These are phyloP conservation scores for Paratilapia polleni DNA, from an alignment of 2,113 vertebrate genomes.

Conservation along the genomic window DNA sequence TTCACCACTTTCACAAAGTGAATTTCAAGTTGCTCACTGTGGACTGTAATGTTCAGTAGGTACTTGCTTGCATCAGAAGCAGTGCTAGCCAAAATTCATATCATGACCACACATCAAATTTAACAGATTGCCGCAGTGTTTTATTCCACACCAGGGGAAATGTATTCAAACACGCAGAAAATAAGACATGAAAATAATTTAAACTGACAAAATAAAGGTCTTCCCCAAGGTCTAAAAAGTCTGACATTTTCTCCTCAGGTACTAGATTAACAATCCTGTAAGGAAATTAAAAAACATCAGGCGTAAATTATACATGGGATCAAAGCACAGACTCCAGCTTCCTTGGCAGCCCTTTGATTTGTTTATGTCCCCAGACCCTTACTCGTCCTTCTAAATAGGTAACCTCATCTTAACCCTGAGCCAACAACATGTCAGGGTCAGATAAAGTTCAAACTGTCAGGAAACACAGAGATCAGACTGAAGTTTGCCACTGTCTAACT, in stretches of 20 bases:
- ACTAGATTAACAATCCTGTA: not conserved
- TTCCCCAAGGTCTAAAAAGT: not conserved
- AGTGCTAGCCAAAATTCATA: not conserved
- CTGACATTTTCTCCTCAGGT: not conserved
- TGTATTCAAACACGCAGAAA: not conserved
- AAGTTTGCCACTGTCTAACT: conserved; percentile 50
- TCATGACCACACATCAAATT: not conserved
- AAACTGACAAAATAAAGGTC: not conserved
- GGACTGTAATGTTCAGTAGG: conserved; percentile 1
- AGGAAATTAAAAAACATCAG: not conserved
- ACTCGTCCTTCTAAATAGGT: conserved; percentile 31
- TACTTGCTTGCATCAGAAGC: conserved; percentile 1
- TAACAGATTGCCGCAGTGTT: not conserved
- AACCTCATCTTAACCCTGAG: conserved; percentile 56
- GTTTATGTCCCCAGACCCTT: conserved; percentile 37
- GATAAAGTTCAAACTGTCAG: conserved; percentile 56
- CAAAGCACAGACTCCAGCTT: conserved; percentile 33
- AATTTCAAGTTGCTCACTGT: not conserved
- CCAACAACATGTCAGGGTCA: conserved; percentile 41
- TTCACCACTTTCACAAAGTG: conserved; percentile 14
- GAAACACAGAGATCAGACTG: conserved; percentile 44
- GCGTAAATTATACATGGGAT: not conserved
- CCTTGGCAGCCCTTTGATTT: conserved; percentile 31
- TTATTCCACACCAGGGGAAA: not conserved
- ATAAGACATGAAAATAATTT: not conserved